Base-by-base conservation (phyloP, 64 coral and sea anemone species). In the Stylophora pistillata region DNA sequence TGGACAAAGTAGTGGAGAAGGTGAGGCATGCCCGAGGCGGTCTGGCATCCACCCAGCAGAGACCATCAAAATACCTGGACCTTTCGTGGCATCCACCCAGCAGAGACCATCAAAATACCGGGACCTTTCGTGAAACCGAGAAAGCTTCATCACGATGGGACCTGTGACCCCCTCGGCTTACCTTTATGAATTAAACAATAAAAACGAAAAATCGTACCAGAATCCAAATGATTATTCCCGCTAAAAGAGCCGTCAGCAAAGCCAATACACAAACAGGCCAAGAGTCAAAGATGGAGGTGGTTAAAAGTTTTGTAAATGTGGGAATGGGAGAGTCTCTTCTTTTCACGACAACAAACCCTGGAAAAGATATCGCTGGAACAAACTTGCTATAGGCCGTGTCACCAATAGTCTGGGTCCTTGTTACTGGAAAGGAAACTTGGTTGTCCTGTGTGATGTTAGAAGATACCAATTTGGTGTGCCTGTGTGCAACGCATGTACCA, bases 161-260 rank as follows among this genome's bases (percentile, higher is more conserved):
- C 37, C 3, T 47, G 3, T 47, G 37, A 7, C 7, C 7, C n/a
- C 37, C 37, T 47, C 37, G 37, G 3, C 37, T 47, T 47, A 47
- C 37, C 1, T 47, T 47, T 1, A 47, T 47, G 37, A 47, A 47
- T 47, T 47, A 47, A 47, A 47, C 37, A 47, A 16, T 63, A 16
- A 63, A 15, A 15, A 13, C 15, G 21, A 15, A 15, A 15, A 16
- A 30, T 13, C 80, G 52, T 34, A 84, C 80, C 80, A 84, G 18
- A 84, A 84, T 68, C 80, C 80, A 84, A 53, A 84, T 53, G 23
- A 84, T 53, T 53, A 84, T 84, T 16, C 80, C 80, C 9, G 80
- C 80, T 13, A 84, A 33, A 69, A 84, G 80, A 21, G 80, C 20
- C 23, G 62, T 69, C 47, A 84, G 31, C 34, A 84, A 5, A 26